These are phyloP conservation scores for Leptinotarsa haldemani DNA, from an alignment of 2,888 invertebrate genomes.

Conservation along the genomic window DNA sequence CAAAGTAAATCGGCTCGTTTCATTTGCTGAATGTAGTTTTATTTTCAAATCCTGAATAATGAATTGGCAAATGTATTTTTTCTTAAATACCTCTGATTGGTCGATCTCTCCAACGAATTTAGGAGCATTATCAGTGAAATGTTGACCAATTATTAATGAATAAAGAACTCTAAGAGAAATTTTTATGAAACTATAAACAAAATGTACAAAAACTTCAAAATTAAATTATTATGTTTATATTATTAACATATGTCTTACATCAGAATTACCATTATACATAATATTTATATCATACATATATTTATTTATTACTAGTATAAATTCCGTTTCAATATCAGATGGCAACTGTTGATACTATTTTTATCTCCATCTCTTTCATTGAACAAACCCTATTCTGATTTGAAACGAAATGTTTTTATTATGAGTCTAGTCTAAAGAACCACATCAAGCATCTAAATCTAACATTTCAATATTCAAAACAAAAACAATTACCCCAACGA, in stretches of 20 bases:
- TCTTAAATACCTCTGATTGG: too few species aligned
- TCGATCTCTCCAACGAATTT: too few species aligned
- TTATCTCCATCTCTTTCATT: neutral
- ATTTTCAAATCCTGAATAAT: too few species aligned
- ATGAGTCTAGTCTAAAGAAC: neutral
- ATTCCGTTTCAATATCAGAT: neutral
- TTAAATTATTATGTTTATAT: neutral
- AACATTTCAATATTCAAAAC: neutral
- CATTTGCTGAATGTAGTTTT: too few species aligned
- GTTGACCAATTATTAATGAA: too few species aligned
- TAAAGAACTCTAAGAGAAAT: too few species aligned
- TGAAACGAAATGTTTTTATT: slow-evolving; percentile 5
- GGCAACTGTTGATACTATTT: neutral
- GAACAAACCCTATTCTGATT: neutral
- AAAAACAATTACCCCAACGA: slow-evolving; percentile 8
- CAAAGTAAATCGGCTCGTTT: too few species aligned
- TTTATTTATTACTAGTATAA: neutral
- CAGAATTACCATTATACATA: neutral
- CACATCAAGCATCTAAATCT: neutral
- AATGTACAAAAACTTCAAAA: slow-evolving; percentile 5
- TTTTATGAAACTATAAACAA: neutral
- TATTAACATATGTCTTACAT: neutral
- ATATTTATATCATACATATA: neutral
- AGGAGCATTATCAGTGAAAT: too few species aligned
- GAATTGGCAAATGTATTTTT: too few species aligned